A percentile compares a stretch with the other conserved stretches of the same genome.
phyloP scores from a whole-genome alignment of 2,797 vertebrate genomes.

The Sebastolobus alascanus region DNA sequence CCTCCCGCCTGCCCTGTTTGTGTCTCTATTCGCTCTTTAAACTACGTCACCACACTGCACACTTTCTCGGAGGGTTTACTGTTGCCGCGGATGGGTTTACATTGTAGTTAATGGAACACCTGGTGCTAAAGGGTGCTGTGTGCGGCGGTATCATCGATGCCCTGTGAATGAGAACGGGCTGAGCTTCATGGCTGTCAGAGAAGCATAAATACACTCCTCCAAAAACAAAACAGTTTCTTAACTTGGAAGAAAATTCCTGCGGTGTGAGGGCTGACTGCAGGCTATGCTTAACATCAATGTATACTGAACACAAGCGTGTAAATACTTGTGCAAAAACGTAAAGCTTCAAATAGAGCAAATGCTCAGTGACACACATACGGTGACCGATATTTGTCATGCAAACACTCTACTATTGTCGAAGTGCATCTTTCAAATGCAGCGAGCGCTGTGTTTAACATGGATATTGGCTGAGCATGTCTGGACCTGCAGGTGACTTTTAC shows the following conservation, averaged over 20 bases:
- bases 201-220: neutral
- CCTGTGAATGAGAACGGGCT: too few relatives aligned
- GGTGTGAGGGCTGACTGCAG: neutral
- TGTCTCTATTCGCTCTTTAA: too few relatives aligned
- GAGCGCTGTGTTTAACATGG: slow-evolving; percentile 29
- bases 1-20: too few relatives aligned
- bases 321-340: neutral
- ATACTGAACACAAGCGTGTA: neutral
- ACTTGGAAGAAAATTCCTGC: neutral
- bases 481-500: slow-evolving; percentile 43
- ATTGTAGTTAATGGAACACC: too few relatives aligned
- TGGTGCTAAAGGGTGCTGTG: too few relatives aligned
- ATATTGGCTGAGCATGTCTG: slow-evolving; percentile 27
- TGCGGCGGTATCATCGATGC: too few relatives aligned
- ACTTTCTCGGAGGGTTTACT: too few relatives aligned
- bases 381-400: neutral
- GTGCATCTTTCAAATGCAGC: slow-evolving; percentile 23
- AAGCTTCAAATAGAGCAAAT: neutral
- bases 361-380: neutral
- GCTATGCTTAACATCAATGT: neutral
- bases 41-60: too few relatives aligned
- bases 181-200: neutral
- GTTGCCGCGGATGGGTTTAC: too few relatives aligned
- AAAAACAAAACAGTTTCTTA: neutral
- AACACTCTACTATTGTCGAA: neutral